Evolutionary conservation across 2,797 vertebrate species (phyloP).

Genomic region (Pagetopsis macropterus): DNA sequence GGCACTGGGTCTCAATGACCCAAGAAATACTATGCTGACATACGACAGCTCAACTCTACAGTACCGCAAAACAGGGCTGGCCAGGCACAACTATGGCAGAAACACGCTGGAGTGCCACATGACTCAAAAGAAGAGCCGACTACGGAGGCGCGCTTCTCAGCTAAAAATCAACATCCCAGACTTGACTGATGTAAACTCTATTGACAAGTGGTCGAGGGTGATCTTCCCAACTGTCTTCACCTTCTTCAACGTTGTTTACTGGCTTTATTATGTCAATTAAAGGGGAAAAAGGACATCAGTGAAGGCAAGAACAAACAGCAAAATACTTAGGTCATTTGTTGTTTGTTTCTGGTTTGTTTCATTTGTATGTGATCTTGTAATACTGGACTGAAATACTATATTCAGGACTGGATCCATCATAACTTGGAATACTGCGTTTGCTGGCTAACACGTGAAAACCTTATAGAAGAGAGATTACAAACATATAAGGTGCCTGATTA

Average conservation of each 20-base stretch:
- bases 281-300: constrained; percentile 46
- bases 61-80: constrained; percentile 93
- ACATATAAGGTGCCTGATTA: constrained; percentile 79
- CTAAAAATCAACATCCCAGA: constrained; percentile 98
- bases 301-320: constrained; percentile 59
- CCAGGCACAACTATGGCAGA: constrained; percentile 93
- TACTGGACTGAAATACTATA: constrained; percentile 85
- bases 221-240: constrained; percentile 99
- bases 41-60: constrained; percentile 95
- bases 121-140: constrained; percentile 94
- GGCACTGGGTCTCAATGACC: constrained; percentile 92
- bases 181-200: constrained; percentile 98
- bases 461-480: constrained; percentile 74
- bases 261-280: constrained; percentile 99
- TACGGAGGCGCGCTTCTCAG: constrained; percentile 94
- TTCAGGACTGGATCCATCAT: constrained; percentile 85
- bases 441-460: constrained; percentile 82
- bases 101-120: constrained; percentile 94
- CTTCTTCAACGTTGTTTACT: constrained; percentile 98
- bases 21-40: constrained; percentile 93
- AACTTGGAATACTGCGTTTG: constrained; percentile 91
- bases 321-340: constrained; percentile 50
- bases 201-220: constrained; percentile 98
- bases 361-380: constrained; percentile 83
- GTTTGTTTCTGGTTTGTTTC: constrained; percentile 61